phyloP scores from a whole-genome alignment of 1,140 invertebrate genomes.

The Laupala kohalensis region DNA sequence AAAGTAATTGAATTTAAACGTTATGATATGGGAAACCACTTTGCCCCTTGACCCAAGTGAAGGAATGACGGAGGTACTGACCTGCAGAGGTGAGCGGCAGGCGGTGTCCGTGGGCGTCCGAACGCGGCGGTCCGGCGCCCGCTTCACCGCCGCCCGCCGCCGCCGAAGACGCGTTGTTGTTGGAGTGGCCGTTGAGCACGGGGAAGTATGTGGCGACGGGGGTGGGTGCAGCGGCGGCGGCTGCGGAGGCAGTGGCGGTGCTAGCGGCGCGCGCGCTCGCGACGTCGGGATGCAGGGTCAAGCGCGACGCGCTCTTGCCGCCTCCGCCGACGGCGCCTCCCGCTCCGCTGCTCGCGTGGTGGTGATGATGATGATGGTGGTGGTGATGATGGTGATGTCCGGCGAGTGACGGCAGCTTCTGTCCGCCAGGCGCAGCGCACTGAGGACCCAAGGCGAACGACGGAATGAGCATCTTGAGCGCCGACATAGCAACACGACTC shows the following conservation, averaged over 20 bases:
- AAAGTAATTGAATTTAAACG: too few relatives aligned
- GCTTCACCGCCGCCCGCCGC: slow-evolving; percentile 3
- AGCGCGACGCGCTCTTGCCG: background rate
- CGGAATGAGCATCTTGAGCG: background rate
- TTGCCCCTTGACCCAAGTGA: too few relatives aligned
- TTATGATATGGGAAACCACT: too few relatives aligned
- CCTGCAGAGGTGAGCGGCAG: slow-evolving; percentile 35
- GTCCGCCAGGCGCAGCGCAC: background rate
- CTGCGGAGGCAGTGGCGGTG: too few relatives aligned
- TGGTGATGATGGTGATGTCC: background rate
- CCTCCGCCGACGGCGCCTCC: too few relatives aligned
- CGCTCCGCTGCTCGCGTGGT: background rate
- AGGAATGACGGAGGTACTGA: slow-evolving; percentile 18
- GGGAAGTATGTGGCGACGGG: slow-evolving; percentile 10
- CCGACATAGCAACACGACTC: background rate
- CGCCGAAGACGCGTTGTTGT: slow-evolving; percentile 1
- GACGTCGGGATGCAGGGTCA: background rate
- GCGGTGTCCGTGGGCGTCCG: slow-evolving; percentile 6
- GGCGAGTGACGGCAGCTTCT: background rate
- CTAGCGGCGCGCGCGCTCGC: too few relatives aligned
- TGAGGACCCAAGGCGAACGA: background rate
- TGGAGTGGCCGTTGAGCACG: slow-evolving; percentile 13
- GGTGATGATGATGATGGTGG: background rate
- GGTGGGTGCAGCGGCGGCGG: background rate
- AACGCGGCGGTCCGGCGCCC: background rate